Evolutionary conservation across 2,888 invertebrate genomes (phyloP), one percentile per base, ranked within the genome.

Genomic region (Pocota personata): DNA sequence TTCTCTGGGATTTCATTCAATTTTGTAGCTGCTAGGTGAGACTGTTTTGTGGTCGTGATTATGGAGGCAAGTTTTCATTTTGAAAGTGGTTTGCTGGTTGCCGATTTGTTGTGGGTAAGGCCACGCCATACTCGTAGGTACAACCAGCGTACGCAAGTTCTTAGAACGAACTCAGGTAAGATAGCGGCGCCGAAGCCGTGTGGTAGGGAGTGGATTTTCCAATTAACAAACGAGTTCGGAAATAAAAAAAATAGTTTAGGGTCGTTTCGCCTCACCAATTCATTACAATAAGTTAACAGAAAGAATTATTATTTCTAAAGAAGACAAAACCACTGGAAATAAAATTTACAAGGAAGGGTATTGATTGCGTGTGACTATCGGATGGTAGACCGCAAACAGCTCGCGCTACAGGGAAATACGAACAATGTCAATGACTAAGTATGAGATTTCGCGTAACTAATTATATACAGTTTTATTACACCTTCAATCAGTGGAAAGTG

Each of bases 21-120:
- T 75, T 48, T 67, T 50, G 73, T 62, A 32, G 19, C 62, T 60
- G 60, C 30, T 64, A 48, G 62, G 60, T 75, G 62, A 69, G 75
- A 75, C 75, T 67, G 52, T 67, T 69, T 48, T 35, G 48, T 55
- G 52, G 46, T 69, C 43, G 37, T 67, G 67, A 73, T 83, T 73
- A 72, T 75, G 64, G 62, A 79, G 69, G 79, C 79, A 79, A 55
- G 83, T 79, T 84, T 84, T 64, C 48, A 84, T 84, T 84, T 84
- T 84, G 79, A 84, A 84, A 84, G 79, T 79, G 79, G 83, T 84
- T 84, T 69, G 52, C 72, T 62, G 71, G 40, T 82, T 67, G 67
- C 66, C 57, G 76, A 76, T 71, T 71, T 84, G 62, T 57, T 64
- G 52, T 60, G 16, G 57, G 55, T 78, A 84, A 79, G 79, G 78